Evolutionary conservation across 2,113 vertebrate species (phyloP), one percentile per base, ranked within the genome.

Genomic region (Psophia crepitans): DNA sequence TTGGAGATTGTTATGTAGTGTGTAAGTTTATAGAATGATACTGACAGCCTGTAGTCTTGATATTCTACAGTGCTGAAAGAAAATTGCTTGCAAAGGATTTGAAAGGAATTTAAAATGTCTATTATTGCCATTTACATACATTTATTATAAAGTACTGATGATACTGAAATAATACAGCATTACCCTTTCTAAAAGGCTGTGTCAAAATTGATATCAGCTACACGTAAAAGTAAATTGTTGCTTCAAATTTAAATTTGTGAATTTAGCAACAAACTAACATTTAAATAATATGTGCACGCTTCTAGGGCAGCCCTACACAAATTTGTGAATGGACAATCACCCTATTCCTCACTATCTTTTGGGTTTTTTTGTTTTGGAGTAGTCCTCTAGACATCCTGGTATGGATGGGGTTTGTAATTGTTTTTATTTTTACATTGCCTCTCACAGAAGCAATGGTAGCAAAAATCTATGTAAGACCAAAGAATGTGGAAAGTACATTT

Each of bases 1-100:
- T 30, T 91, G 75, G 46, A 73, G 39, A 91, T 81, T 68, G 57
- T 84, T 89, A n/a, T 9, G 5, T 68, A 61, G 43, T 14, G 19
- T 86, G 57, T 69, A 90, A 58, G 51, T 75, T 54, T 84, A 1
- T 4, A 14, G 74, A 91, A 81, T 51, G 35, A 89, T 87, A 57
- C 57, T 89, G 73, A 76, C 61, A 92, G 73, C 65, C 80, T 93
- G 53, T 90, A 93, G 65, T 88, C 73, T 76, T 76, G 68, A 65
- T 87, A 81, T 53, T 75, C 69, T 78, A 16, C 27, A 48, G 24
- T 37, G 43, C 68, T 94, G 76, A 53, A 97, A 94, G 90, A 60
- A 92, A 95, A 90, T 57, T 92, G n/a, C 73, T 93, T 84, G 80
- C n/a, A 41, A 43, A 92, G 68, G 48, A 63, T 30, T 80, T 89